phyloP scores from a whole-genome alignment of 1,140 invertebrate species.

The Ceratoteleas bidentatus region DNA sequence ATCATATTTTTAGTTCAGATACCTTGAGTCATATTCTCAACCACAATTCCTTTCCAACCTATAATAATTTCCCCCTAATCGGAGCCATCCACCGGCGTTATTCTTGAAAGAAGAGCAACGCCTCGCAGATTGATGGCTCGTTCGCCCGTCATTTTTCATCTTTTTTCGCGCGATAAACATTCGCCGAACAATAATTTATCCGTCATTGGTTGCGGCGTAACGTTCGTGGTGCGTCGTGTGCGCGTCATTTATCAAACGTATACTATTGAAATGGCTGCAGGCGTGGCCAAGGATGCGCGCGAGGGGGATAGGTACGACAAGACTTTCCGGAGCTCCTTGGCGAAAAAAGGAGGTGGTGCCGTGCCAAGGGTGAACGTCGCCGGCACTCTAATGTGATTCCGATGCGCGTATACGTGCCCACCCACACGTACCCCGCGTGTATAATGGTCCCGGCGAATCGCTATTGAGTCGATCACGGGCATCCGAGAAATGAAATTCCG shows the following conservation, averaged over 20 bases:
- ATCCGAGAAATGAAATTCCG: conserved; percentile 54
- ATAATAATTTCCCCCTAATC: too few relatives aligned
- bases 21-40: too few relatives aligned
- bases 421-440: not conserved
- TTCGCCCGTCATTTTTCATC: conserved; percentile 52
- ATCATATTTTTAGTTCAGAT: too few relatives aligned
- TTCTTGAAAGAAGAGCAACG: too few relatives aligned
- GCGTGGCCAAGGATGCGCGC: conserved; percentile 68
- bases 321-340: conserved; percentile 64
- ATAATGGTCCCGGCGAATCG: conserved; percentile 22
- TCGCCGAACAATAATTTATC: conserved; percentile 50
- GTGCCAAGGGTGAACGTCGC: conserved; percentile 37
- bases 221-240: conserved; percentile 37
- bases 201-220: conserved; percentile 46
- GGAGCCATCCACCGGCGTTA: too few relatives aligned
- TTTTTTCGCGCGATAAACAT: conserved; percentile 46
- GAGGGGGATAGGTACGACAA: conserved; percentile 59
- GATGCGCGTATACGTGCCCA: conserved; percentile 31
- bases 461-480: conserved; percentile 32
- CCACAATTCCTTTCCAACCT: too few relatives aligned
- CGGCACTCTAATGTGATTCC: conserved; percentile 61
- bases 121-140: too few relatives aligned
- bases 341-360: conserved; percentile 67
- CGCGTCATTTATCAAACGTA: conserved; percentile 62
- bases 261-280: conserved; percentile 66